Base-by-base conservation (phyloP, 2,888 invertebrate genomes). In the Mesoligia furuncula region DNA sequence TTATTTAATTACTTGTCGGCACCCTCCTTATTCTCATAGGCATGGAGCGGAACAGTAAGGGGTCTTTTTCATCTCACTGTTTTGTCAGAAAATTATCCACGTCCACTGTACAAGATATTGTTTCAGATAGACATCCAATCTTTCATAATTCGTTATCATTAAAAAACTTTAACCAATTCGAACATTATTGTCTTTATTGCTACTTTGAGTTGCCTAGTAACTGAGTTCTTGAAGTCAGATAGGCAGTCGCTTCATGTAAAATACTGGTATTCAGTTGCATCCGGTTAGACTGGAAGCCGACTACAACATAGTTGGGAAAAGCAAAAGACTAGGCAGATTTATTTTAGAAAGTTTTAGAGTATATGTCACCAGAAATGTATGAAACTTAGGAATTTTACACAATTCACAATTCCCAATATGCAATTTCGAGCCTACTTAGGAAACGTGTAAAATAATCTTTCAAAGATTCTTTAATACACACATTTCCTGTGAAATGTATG, bases 1-100 rank as follows among this genome's bases (percentile, higher is more conserved):
- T 74, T 66, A 79, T 81, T 83, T 79, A 81, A 84, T 81, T 79
- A 79, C 69, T 69, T n/a, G 48, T 66, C 69, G 54, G 45, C 74
- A 27, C 84, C 69, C 65, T 66, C 31, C 36, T 20, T 54, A 6
- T 11, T 20, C 74, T 66, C 80, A 36, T 61, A 70, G 69, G 65
- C 65, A 69, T 61, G 27, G 54, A 27, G 42, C 20, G 42, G 9
- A 27, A 45, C 48, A 57, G 61, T 54, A 7, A 69, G 17, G 65
- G 73, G 65, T 31, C 65, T 79, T 79, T 79, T 79, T 66, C 39
- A 61, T 81, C 45, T 69, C 8, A 24, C 15, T 9, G 48, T 36
- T 74, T 48, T 45, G 36, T 17, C 9, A 15, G 31, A 51, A 67
- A 54, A 45, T 64, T n/a, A 42, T 42, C 39, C 39, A 42, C 20